Evolutionary conservation across 2,888 invertebrate genomes (phyloP).

Genomic region (Macrosoma leucophasiata): DNA sequence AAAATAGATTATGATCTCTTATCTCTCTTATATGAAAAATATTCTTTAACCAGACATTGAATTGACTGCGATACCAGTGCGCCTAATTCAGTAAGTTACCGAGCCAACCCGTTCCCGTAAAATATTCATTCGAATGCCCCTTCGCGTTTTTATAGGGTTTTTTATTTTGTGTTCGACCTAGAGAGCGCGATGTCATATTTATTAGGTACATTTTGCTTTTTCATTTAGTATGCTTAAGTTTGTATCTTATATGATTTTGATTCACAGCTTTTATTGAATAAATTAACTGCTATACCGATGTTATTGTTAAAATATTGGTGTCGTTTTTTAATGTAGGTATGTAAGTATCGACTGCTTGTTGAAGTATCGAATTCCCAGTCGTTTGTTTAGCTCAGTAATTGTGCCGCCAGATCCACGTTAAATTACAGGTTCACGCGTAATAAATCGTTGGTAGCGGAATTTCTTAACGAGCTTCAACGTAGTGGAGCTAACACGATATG

Average conservation of each 20-base stretch:
- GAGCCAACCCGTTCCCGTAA: constrained; percentile 34
- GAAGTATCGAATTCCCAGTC: constrained; percentile 46
- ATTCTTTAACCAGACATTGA: too few species aligned
- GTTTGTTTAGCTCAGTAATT: constrained; percentile 50
- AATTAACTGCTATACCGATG: neutral
- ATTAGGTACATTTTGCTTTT: constrained; percentile 31
- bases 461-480: constrained; percentile 18
- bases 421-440: constrained; percentile 50
- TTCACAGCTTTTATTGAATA: too few species aligned
- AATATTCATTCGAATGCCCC: constrained; percentile 41
- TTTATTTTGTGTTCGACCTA: constrained; percentile 37
- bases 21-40: too few species aligned
- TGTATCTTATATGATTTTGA: too few species aligned
- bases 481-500: neutral
- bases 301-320: too few species aligned
- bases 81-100: constrained; percentile 10
- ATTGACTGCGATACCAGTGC: constrained; percentile 20
- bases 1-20: too few species aligned
- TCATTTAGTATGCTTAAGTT: constrained; percentile 22
- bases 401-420: constrained; percentile 47
- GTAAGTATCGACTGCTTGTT: too few species aligned
- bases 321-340: too few species aligned
- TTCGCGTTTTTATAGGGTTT: constrained; percentile 44
- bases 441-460: constrained; percentile 40
- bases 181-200: constrained; percentile 32